Evolutionary conservation across 2,888 invertebrate genomes (phyloP).

Genomic region (Megamerina dolium): DNA sequence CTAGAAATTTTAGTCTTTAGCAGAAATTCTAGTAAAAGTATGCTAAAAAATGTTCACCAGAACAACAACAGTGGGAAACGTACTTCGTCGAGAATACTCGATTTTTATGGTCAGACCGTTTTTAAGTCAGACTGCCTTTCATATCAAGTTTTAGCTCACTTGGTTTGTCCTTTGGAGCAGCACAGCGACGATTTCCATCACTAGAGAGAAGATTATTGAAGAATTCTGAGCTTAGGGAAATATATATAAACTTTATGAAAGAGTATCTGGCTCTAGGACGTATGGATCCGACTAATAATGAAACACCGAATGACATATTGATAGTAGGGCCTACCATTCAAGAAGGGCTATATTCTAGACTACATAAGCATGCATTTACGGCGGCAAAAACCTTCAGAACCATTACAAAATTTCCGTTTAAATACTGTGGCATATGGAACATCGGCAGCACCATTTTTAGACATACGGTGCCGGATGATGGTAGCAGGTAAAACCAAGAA

Average conservation of each 20-base stretch:
- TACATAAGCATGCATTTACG: not conserved
- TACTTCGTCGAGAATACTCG: conserved; percentile 10
- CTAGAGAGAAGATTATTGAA: no score
- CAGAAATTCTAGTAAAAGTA: conserved; percentile 11
- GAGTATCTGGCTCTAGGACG: conserved; percentile 14
- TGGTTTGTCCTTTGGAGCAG: conserved; percentile 14
- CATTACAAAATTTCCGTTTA: not conserved
- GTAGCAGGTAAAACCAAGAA: not conserved
- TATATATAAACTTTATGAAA: no score
- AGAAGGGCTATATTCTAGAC: not conserved
- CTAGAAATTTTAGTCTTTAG: conserved; percentile 14
- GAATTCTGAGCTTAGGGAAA: no score
- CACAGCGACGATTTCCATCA: conserved; percentile 17
- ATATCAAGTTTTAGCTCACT: conserved; percentile 13
- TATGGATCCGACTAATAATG: conserved; percentile 10
- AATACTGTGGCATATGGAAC: conserved; percentile 1
- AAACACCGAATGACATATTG: not conserved
- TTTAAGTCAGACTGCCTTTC: conserved; percentile 17
- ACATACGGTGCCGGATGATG: not conserved
- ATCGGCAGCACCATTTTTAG: conserved; percentile 3
- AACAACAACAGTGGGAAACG: conserved; percentile 14
- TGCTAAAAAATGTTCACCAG: conserved; percentile 9
- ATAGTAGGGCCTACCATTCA: no score
- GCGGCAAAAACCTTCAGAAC: not conserved
- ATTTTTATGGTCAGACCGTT: conserved; percentile 9